Conservation (phyloP, 2,888 invertebrate genomes). For the Cactoblastis cactorum region DNA sequence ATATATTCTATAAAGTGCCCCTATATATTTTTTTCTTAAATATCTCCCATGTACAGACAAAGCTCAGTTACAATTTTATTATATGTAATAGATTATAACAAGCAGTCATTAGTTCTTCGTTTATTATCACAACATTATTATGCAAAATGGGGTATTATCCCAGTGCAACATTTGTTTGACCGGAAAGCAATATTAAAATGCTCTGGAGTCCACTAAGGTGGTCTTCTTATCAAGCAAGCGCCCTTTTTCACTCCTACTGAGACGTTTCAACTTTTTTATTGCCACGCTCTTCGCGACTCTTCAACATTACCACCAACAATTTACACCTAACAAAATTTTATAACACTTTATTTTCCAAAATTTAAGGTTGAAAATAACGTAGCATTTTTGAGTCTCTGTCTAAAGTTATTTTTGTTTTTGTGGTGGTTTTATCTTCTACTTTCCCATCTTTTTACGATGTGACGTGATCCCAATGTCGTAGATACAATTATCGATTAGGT, state of each 20-base stretch:
- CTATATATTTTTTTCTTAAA: too few species aligned
- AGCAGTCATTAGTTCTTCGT: neutral
- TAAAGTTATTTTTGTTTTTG: conserved; percentile 29
- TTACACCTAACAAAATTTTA: conserved; percentile 11
- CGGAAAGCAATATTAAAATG: conserved; percentile 70
- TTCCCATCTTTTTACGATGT: conserved; percentile 78
- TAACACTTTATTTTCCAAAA: conserved; percentile 14
- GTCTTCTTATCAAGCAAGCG: conserved; percentile 70
- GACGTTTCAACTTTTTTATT: conserved; percentile 79
- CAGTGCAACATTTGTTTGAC: conserved; percentile 34
- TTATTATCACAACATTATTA: neutral
- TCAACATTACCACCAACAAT: conserved; percentile 35
- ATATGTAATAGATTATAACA: too few species aligned
- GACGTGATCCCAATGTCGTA: conserved; percentile 74
- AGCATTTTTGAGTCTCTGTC: neutral
- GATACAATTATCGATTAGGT: conserved; percentile 79
- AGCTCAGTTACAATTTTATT: too few species aligned
- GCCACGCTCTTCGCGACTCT: conserved; percentile 72
- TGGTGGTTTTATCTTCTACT: conserved; percentile 73
- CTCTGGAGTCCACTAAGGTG: conserved; percentile 63
- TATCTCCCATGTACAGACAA: too few species aligned
- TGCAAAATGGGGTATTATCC: conserved; percentile 3
- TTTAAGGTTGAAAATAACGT: conserved; percentile 28
- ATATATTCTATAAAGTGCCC: too few species aligned
- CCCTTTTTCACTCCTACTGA: conserved; percentile 71